A percentile compares a stretch with the other conserved stretches of the same genome.
These are phyloP conservation scores for Pharmacophagus antenor DNA, from an alignment of 2,888 invertebrate species.

Conservation along the genomic window DNA sequence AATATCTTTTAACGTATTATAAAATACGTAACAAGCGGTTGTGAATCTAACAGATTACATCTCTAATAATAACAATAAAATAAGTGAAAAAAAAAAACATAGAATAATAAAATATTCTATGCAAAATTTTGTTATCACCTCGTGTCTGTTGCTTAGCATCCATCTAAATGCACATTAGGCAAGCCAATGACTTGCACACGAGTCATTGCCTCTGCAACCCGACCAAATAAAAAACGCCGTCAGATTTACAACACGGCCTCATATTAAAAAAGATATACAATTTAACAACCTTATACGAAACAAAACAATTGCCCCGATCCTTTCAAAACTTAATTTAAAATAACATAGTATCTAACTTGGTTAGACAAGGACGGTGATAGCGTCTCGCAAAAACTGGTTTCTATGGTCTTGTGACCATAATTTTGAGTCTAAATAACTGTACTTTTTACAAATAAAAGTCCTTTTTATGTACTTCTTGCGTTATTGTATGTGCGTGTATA, in stretches of 20 bases:
- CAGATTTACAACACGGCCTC: background rate
- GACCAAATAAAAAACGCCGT: conserved; percentile 7
- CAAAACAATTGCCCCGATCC: conserved; percentile 26
- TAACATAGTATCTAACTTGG: conserved; percentile 38
- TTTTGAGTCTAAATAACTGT: conserved; percentile 1
- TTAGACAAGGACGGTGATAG: conserved; percentile 37
- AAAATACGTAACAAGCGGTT: too few relatives aligned
- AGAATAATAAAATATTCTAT: background rate
- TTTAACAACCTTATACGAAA: conserved; percentile 21
- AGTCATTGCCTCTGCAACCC: conserved; percentile 24
- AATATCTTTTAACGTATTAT: too few relatives aligned
- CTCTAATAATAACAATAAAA: too few relatives aligned
- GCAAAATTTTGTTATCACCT: background rate
- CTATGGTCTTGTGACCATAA: conserved; percentile 22
- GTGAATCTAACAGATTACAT: too few relatives aligned
- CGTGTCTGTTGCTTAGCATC: background rate
- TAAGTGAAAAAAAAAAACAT: too few relatives aligned
- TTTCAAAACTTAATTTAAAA: conserved; percentile 35
- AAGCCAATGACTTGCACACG: conserved; percentile 16
- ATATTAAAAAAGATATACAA: conserved; percentile 16
- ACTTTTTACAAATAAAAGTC: too few relatives aligned
- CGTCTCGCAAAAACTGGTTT: conserved; percentile 53
- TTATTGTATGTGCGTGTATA: too few relatives aligned
- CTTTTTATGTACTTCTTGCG: too few relatives aligned
- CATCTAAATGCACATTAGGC: conserved; percentile 15